Evolutionary conservation across 1,140 invertebrate species (phyloP), one percentile per base, ranked within the genome.

Genomic region (Nasonia giraulti): DNA sequence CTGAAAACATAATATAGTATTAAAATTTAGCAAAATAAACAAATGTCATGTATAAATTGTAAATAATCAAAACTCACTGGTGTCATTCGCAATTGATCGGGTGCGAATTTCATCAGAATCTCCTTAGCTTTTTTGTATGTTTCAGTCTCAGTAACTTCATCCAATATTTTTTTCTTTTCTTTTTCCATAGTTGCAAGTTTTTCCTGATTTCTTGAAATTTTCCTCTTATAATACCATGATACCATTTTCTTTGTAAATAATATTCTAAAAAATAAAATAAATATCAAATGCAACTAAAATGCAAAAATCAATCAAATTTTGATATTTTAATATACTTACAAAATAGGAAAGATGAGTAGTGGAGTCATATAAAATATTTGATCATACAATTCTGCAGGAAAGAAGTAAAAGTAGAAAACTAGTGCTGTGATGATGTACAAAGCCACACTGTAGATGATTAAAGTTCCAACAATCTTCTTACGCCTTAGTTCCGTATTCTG

Each of bases 71-170:
- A 55, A 88, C 87, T 89, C 86, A 92, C 91, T 47, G 90, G 88
- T 76, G 89, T 90, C 88, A 92, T 93, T 87, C 90, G 89, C 17
- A 96, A 89, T 88, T 95, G 94, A 86, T 96, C 95, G 55, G 95
- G 95, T 80, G 96, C 97, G 94, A 96, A 99, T 91, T 97, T 98
- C 90, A 98, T 96, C 78, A 99, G 93, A 88, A 99, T 97, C 92
- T 97, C 96, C 93, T 97, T 98, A 2, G 98, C 98, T 89, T 98
- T 97, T 94, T 99, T 99, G 91, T 99, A 99, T 1, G 98, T 99
- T 93, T 99, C 98, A 75, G 96, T 99, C 91, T 99, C 98, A 95
- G 98, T 99, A 50, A 99, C 98, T 92, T 98, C 96, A 90, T 99
- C 98, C 71, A 99, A 93, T 88, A 99, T 96, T 91, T 97, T 96